phyloP scores from a whole-genome alignment of 2,113 vertebrate genomes.

The Etheostoma cragini region DNA sequence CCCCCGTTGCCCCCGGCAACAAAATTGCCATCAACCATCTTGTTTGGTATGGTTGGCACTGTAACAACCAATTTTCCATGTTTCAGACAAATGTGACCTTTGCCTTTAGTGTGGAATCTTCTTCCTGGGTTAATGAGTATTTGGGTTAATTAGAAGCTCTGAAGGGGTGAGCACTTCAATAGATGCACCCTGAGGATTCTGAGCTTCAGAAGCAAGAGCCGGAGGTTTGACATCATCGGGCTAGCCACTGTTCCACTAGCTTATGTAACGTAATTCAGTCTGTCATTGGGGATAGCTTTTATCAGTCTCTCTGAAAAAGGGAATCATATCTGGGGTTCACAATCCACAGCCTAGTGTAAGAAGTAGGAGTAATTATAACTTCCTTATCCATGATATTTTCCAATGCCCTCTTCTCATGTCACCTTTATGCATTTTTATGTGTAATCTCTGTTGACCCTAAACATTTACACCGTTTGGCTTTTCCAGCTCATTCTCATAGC shows the following conservation, averaged over 20 bases:
- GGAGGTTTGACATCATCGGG: neutral
- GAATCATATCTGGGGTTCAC: neutral
- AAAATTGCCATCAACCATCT: conserved; percentile 42
- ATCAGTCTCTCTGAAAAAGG: neutral
- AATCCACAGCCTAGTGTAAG: neutral
- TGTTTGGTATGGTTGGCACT: conserved; percentile 24
- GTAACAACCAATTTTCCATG: conserved; percentile 28
- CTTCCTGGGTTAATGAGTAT: conserved; percentile 16
- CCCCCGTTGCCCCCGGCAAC: conserved; percentile 46
- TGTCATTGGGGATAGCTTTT: neutral
- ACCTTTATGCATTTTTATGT: neutral
- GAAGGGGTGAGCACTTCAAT: neutral
- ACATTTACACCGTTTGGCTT: neutral
- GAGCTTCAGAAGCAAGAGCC: neutral
- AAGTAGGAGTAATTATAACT: too few species aligned
- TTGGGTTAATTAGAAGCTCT: neutral
- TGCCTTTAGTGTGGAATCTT: conserved; percentile 7
- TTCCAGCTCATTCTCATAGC: neutral
- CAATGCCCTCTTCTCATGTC: neutral
- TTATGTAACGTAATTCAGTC: neutral
- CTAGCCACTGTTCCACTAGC: neutral
- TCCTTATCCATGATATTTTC: neutral
- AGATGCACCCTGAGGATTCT: neutral
- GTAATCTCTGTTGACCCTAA: neutral
- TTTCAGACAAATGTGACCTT: conserved; percentile 18